These are phyloP conservation scores for Leucopternis melanops DNA, from an alignment of 2,113 vertebrate genomes.

Conservation along the genomic window DNA sequence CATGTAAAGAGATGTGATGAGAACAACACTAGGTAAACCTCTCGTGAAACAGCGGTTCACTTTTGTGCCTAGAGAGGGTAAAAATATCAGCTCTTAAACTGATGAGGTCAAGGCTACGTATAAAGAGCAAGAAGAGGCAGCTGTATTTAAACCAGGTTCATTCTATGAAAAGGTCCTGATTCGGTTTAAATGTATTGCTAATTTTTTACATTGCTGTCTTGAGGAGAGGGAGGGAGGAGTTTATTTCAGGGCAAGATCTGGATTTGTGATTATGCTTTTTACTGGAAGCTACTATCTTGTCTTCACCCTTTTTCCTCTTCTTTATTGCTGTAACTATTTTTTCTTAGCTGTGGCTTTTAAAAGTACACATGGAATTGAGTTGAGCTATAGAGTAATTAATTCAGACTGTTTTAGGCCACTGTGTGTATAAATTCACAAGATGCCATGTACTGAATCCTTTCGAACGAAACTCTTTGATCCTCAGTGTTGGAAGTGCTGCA, in stretches of 20 bases:
- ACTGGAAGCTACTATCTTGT: neutral
- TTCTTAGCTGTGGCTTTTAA: neutral
- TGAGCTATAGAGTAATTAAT: neutral
- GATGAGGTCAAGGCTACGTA: neutral
- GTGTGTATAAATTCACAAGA: neutral
- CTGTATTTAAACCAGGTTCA: neutral
- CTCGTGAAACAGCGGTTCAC: rapidly evolving
- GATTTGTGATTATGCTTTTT: neutral
- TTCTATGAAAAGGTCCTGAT: neutral
- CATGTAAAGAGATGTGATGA: neutral
- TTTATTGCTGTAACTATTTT: neutral
- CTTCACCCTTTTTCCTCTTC: neutral
- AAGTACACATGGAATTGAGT: neutral
- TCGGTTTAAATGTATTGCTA: neutral
- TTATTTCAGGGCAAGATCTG: neutral
- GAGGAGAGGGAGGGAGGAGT: neutral
- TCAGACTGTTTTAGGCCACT: neutral
- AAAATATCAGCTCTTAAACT: neutral
- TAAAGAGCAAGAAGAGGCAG: neutral
- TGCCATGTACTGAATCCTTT: neutral
- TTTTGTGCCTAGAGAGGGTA: neutral
- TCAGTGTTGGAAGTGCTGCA: neutral
- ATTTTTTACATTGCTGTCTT: neutral
- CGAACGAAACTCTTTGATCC: neutral
- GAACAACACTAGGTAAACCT: neutral